Percentiles rank a stretch among this genome's conserved stretches.
These are phyloP conservation scores for Pseudoips prasinana DNA, from an alignment of 2,888 invertebrate genomes.

Conservation along the genomic window DNA sequence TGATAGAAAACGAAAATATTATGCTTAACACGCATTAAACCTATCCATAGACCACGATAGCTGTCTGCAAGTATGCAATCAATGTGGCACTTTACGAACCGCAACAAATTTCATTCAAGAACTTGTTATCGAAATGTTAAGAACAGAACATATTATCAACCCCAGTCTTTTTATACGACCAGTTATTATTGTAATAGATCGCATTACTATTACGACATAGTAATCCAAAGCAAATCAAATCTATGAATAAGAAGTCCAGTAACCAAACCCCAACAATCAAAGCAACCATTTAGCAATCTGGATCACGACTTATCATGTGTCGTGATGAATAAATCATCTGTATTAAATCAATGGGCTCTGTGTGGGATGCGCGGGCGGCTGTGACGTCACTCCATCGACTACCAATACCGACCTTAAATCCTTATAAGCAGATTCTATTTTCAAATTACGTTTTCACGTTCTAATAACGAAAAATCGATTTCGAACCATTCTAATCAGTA, in stretches of 20 bases:
- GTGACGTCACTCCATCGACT: conserved; percentile 50
- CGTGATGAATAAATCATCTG: conserved; percentile 65
- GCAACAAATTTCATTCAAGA: too few species aligned
- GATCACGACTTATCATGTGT: conserved; percentile 48
- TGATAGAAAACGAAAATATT: too few species aligned
- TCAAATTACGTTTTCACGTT: conserved; percentile 31
- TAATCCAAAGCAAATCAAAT: too few species aligned
- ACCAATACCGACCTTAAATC: conserved; percentile 42
- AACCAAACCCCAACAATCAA: conserved; percentile 28
- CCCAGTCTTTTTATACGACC: too few species aligned
- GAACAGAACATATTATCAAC: too few species aligned
- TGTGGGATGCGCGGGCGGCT: conserved; percentile 65
- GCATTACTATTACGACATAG: too few species aligned
- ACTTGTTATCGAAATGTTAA: too few species aligned
- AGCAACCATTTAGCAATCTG: conserved; percentile 44
- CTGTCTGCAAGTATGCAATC: too few species aligned
- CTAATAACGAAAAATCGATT: conserved; percentile 12
- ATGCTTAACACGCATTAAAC: too few species aligned
- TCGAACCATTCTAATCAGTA: conserved; percentile 20
- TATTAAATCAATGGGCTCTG: conserved; percentile 53
- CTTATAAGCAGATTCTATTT: conserved; percentile 44
- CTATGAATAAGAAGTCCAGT: conserved; percentile 4
- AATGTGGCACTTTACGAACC: too few species aligned
- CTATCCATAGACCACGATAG: too few species aligned
- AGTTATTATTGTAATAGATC: too few species aligned